These are phyloP conservation scores for Botia almorhae DNA, from an alignment of 2,797 vertebrate species.

Conservation along the genomic window DNA sequence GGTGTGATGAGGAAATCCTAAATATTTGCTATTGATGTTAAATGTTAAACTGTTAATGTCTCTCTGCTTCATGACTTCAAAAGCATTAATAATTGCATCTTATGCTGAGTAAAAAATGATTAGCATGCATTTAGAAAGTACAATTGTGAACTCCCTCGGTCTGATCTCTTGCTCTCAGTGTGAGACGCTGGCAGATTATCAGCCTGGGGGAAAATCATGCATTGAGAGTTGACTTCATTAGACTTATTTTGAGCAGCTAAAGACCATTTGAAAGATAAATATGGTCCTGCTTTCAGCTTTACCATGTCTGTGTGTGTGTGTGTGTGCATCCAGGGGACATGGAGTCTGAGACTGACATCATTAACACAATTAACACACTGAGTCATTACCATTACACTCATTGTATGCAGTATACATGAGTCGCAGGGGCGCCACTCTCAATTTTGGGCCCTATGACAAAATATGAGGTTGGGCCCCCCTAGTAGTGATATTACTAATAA, in stretches of 20 bases:
- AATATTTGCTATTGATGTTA: constrained; percentile 19
- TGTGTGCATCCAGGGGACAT: constrained; percentile 14
- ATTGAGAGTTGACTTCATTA: constrained; percentile 33
- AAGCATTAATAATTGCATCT: constrained; percentile 33
- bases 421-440: too few relatives aligned
- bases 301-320: background rate
- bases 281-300: constrained; percentile 20
- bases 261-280: constrained; percentile 29
- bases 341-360: constrained; percentile 15
- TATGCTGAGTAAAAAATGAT: constrained; percentile 21
- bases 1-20: constrained; percentile 29
- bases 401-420: too few relatives aligned
- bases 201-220: constrained; percentile 31
- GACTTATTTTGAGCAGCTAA: constrained; percentile 23
- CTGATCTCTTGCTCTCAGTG: background rate
- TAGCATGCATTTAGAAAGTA: constrained; percentile 36
- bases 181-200: background rate
- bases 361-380: background rate
- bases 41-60: constrained; percentile 8
- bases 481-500: too few relatives aligned
- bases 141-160: constrained; percentile 18
- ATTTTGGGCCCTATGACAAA: too few relatives aligned
- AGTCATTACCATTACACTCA: too few relatives aligned
- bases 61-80: constrained; percentile 31
- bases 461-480: too few relatives aligned